Conservation (phyloP, 2,113 vertebrate genomes). For the Casuarius casuarius region DNA sequence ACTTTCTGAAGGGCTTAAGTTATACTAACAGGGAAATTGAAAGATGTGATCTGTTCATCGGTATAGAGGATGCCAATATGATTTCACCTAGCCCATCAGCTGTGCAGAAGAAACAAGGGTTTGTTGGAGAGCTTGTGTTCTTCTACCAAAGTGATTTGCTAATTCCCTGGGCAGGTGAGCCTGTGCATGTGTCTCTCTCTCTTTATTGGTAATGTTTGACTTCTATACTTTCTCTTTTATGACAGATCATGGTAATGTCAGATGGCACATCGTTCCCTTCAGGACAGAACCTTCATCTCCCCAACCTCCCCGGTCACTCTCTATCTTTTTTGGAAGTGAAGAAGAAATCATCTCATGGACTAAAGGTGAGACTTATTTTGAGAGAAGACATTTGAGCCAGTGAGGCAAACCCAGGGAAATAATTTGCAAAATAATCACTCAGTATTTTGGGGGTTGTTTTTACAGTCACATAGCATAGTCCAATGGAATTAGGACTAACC, state of each 20-base stretch:
- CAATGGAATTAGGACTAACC: neutral
- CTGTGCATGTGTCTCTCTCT: neutral
- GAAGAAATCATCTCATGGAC: constrained; percentile 86
- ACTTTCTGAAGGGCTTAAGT: neutral
- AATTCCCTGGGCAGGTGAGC: neutral
- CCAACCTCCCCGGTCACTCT: constrained; percentile 85
- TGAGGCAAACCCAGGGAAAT: neutral
- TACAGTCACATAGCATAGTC: neutral
- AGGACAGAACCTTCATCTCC: constrained; percentile 87
- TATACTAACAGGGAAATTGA: neutral
- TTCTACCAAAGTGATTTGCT: neutral
- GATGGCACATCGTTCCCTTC: constrained; percentile 87
- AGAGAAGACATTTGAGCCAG: neutral
- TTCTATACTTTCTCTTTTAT: neutral
- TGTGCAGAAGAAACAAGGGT: neutral
- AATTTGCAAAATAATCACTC: neutral
- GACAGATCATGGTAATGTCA: constrained; percentile 90
- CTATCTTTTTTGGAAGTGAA: constrained; percentile 85
- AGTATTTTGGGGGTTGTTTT: neutral
- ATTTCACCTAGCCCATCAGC: neutral
- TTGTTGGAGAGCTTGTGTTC: neutral
- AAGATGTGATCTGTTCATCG: neutral
- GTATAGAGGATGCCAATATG: neutral
- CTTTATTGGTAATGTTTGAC: neutral
- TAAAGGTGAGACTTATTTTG: constrained; percentile 80